Base-by-base conservation (phyloP, 2,113 vertebrate genomes). In the Paracanthobrama guichenoti region DNA sequence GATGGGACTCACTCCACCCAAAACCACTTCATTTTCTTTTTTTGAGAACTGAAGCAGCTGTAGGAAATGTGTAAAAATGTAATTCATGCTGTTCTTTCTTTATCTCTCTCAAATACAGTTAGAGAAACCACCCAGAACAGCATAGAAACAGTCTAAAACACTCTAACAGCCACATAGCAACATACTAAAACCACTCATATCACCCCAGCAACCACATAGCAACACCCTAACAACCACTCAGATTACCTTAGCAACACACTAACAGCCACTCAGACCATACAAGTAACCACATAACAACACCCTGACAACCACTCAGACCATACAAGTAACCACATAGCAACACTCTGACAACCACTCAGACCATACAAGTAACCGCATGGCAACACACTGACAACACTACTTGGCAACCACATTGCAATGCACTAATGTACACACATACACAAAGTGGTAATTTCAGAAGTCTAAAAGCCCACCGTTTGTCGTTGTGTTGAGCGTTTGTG, bases 281-380 rank as follows among this genome's bases (percentile, higher is more conserved):
- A n/a, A 24, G 1, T 1, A 60, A 24, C 22, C 6, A 4, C 57
- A 60, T 24, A 60, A 10, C 3, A 60, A 60, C 1, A 0, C 0
- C 1, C 57, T 24, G 24, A 2, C 3, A 59, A 4, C 0, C 22
- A 3, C 8, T n/a, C 2, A 59, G 55, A 22, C 0, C 22, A 9
- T 1, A 0, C 53, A 1, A 55, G 18, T 0, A 20, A 55, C 18
- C 6, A 0, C 53, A 55, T 55, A 55, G 53, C 53, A 55, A 55
- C 53, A 22, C 7, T 0, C 7, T 57, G 9, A 20, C 53, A 55
- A 57, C 18, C 7, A 2, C 53, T 22, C 0, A 22, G 53, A 57
- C 1, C 18, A 0, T 1, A 1, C 0, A 1, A 24, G n/a, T 3
- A 60, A 60, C n/a, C 0, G 1, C n/a, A 60, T 2, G 24, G 0